Evolutionary conservation across 2,888 invertebrate species (phyloP), one percentile per base, ranked within the genome.

Genomic region (Apeira syringaria): DNA sequence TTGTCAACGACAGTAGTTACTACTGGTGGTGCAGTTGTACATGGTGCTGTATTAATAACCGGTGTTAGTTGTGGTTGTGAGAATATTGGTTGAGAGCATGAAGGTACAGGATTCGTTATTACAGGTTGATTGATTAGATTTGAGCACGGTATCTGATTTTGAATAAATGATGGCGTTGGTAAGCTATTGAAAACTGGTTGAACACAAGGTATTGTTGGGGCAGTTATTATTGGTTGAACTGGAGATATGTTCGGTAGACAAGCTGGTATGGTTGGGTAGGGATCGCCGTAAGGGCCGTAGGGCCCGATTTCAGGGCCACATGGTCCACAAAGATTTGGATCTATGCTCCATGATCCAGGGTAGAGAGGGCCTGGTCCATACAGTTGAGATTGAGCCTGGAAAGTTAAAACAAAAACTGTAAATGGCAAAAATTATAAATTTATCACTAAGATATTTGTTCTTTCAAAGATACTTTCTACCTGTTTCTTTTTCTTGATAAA

Each of bases 1-100:
- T 78, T 80, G 32, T 85, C 82, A 1, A 80, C 46, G 0, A 80
- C 50, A 0, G 80, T 78, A 0, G 74, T 73, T 0, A 68, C 58
- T 0, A 66, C 49, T 11, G 63, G 58, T 1, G 15, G 3, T 20
- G 20, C 13, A 1, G n/a, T 5, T 3, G 15, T 5, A 24, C 24
- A 30, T 4, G 39, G 36, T 24, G 42, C 24, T 24, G 32, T 5
- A 9, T 52, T 28, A n/a, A 57, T 36, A 35, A 59, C 59, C 11
- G 59, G 40, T 6, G 61, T 26, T 24, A 39, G 4, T 5, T 51
- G 30, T 11, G 58, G 45, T 27, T 49, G 24, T 5, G 40, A 43
- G 2, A 53, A 12, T 1, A 9, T 0, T 0, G 39, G 32, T 1
- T 40, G 30, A 18, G 30, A 4, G 10, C 41, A 49, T 10, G 40